These are phyloP conservation scores for Salvelinus namaycush DNA, from an alignment of 2,113 vertebrate genomes.

Conservation along the genomic window DNA sequence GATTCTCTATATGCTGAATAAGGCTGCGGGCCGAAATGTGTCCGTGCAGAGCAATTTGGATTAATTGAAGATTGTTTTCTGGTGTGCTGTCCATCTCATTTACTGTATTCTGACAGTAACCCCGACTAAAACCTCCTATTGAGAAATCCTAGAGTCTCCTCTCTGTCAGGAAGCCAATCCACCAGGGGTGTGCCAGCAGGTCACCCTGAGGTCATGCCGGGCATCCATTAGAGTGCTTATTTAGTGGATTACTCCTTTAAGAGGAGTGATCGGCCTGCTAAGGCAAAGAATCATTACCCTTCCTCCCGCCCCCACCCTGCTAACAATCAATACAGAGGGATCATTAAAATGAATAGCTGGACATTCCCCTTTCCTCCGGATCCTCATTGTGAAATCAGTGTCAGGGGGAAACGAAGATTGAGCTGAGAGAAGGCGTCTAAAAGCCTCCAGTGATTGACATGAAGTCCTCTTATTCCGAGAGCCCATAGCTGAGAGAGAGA, in stretches of 20 bases:
- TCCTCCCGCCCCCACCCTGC: constrained; percentile 69
- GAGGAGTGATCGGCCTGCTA: constrained; percentile 73
- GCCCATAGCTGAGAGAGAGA: background rate
- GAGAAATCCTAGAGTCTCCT: background rate
- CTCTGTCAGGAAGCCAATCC: constrained; percentile 59
- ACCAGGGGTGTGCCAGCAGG: constrained; percentile 53
- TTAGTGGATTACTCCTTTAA: constrained; percentile 77
- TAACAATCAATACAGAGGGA: constrained; percentile 79
- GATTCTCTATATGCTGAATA: background rate
- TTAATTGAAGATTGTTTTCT: too few relatives aligned
- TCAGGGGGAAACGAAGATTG: constrained; percentile 80
- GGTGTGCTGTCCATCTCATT: too few relatives aligned
- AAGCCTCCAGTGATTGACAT: constrained; percentile 77
- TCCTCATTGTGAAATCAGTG: constrained; percentile 80
- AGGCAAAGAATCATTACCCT: constrained; percentile 79
- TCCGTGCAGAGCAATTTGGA: too few relatives aligned
- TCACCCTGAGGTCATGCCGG: constrained; percentile 66
- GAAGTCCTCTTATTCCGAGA: constrained; percentile 63
- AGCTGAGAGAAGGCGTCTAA: constrained; percentile 74
- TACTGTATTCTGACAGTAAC: background rate
- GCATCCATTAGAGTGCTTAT: constrained; percentile 78
- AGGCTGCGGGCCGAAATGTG: too few relatives aligned
- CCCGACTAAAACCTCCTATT: background rate
- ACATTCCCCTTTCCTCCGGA: constrained; percentile 78
- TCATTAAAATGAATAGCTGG: constrained; percentile 84